phyloP scores from a whole-genome alignment of 2,797 vertebrate genomes.

The Alexandromys oeconomus region DNA sequence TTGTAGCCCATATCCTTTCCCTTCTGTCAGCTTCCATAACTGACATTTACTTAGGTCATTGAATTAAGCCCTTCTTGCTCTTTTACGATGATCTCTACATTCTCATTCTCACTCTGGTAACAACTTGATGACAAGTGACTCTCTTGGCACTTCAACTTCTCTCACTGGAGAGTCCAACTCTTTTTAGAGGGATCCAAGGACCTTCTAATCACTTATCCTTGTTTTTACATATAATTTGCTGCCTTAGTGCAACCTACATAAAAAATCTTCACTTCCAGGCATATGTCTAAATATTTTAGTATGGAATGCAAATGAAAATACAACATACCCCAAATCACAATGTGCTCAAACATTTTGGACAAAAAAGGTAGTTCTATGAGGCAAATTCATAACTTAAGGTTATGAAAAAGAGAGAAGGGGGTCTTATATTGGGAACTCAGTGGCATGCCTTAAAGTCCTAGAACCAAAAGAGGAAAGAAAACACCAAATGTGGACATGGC shows the following conservation, averaged over 20 bases:
- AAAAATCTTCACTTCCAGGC: background rate
- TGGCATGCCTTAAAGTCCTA: background rate
- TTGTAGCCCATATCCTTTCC: accelerated
- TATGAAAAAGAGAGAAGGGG: too few species aligned
- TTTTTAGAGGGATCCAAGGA: background rate
- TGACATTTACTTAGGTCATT: too few species aligned
- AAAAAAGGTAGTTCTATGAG: background rate
- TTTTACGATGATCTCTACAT: background rate
- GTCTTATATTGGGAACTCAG: background rate
- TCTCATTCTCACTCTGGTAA: background rate
- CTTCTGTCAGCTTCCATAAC: background rate
- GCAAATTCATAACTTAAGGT: too few species aligned
- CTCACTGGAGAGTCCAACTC: background rate
- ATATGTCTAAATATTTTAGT: background rate
- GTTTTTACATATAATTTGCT: background rate
- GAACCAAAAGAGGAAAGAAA: background rate
- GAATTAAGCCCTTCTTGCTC: background rate
- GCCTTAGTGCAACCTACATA: background rate
- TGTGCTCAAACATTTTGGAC: background rate
- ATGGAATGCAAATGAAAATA: background rate
- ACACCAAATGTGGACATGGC: background rate
- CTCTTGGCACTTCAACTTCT: background rate
- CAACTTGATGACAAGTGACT: too few species aligned
- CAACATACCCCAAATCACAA: background rate
- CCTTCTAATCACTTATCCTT: background rate